Conservation (phyloP, 2,888 invertebrate species). For the Tetranychus piercei region DNA sequence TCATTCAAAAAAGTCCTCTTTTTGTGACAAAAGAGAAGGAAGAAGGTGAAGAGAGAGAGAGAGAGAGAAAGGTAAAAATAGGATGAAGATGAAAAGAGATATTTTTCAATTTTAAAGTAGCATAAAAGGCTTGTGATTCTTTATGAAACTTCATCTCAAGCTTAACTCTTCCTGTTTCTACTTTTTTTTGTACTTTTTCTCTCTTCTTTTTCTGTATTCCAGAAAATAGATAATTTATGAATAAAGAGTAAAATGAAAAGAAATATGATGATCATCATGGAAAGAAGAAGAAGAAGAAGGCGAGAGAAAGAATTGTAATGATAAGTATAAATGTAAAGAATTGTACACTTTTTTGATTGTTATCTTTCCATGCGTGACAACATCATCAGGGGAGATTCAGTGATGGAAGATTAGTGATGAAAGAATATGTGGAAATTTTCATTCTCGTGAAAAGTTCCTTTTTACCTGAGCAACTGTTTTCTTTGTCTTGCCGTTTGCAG, state of each 20-base stretch:
- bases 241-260: not conserved
- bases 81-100: not conserved
- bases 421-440: constrained; percentile 2
- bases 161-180: not conserved
- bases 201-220: not conserved
- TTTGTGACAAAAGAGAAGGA: not conserved
- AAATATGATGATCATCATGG: not conserved
- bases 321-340: not conserved
- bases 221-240: not conserved
- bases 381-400: not conserved
- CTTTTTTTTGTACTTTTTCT: not conserved
- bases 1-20: not conserved
- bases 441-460: not conserved
- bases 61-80: not conserved
- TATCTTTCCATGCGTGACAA: not conserved
- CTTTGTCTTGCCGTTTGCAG: not conserved
- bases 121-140: not conserved
- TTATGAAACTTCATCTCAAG: not conserved
- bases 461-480: too few species aligned
- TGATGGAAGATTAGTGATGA: not conserved
- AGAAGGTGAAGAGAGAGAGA: not conserved
- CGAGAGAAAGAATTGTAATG: not conserved
- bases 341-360: not conserved
- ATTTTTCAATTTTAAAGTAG: not conserved
- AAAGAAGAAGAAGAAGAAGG: not conserved